Conservation (phyloP, 2,888 invertebrate species). For the Ectobius pallidus region DNA sequence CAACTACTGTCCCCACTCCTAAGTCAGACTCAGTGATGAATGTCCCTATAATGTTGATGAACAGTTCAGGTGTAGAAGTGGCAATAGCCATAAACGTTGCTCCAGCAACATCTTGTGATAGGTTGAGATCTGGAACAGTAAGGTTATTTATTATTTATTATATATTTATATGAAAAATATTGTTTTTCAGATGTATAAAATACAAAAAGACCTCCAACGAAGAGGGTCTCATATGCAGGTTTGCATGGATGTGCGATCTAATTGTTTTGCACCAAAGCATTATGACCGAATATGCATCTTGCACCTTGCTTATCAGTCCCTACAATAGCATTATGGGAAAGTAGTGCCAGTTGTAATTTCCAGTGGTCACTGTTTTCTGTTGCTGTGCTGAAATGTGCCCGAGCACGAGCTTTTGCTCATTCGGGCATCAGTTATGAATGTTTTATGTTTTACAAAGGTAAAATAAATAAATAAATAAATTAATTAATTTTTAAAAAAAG, state of each 20-base stretch:
- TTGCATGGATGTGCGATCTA: not conserved
- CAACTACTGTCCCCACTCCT: constrained; percentile 87
- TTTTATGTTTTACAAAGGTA: no score
- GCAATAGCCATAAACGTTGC: constrained; percentile 97
- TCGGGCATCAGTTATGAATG: no score
- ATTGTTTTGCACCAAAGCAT: no score
- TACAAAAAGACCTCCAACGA: not conserved
- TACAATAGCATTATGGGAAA: no score
- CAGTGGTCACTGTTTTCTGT: no score
- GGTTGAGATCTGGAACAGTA: constrained; percentile 49
- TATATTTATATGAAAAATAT: not conserved
- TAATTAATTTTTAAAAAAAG: no score
- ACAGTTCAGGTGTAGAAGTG: constrained; percentile 93
- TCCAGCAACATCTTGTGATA: constrained; percentile 84
- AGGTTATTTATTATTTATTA: not conserved
- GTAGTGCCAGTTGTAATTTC: not conserved
- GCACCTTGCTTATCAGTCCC: not conserved
- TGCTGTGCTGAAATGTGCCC: no score
- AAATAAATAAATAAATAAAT: no score
- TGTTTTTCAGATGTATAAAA: not conserved
- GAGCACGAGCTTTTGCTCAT: no score
- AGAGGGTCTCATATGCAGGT: not conserved
- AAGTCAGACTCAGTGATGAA: constrained; percentile 83
- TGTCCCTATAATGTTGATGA: constrained; percentile 89
- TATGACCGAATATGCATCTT: not conserved